Evolutionary conservation across 2,888 invertebrate genomes (phyloP).

Genomic region (Eilema caniola): DNA sequence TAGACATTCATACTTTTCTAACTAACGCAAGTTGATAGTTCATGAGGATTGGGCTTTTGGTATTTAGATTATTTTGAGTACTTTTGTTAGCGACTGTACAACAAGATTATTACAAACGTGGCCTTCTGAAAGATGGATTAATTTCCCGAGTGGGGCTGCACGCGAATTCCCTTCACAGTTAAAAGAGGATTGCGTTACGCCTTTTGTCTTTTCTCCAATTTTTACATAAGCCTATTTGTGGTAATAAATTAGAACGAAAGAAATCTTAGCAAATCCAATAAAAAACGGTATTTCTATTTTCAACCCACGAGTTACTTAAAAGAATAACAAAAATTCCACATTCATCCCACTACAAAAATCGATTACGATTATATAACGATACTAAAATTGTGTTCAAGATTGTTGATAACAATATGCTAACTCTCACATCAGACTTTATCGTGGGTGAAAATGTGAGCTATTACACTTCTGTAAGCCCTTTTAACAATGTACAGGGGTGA

Average conservation of each 20-base stretch:
- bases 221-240: neutral
- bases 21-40: too few species aligned
- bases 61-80: too few species aligned
- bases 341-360: too few species aligned
- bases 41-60: too few species aligned
- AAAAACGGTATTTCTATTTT: neutral
- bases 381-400: too few species aligned
- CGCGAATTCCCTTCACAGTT: neutral
- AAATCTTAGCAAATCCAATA: neutral
- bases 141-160: neutral
- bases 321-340: too few species aligned
- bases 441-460: neutral
- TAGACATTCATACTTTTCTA: too few species aligned
- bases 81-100: too few species aligned
- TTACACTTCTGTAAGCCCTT: neutral
- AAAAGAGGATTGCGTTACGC: neutral
- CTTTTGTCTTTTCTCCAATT: conserved; percentile 5
- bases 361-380: too few species aligned
- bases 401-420: too few species aligned
- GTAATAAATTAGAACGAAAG: neutral
- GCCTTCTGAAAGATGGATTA: neutral
- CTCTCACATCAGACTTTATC: too few species aligned
- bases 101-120: conserved; percentile 4
- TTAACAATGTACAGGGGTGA: neutral
- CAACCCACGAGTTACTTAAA: too few species aligned